phyloP scores from a whole-genome alignment of 2,113 vertebrate species.

The Blennius ocellaris region DNA sequence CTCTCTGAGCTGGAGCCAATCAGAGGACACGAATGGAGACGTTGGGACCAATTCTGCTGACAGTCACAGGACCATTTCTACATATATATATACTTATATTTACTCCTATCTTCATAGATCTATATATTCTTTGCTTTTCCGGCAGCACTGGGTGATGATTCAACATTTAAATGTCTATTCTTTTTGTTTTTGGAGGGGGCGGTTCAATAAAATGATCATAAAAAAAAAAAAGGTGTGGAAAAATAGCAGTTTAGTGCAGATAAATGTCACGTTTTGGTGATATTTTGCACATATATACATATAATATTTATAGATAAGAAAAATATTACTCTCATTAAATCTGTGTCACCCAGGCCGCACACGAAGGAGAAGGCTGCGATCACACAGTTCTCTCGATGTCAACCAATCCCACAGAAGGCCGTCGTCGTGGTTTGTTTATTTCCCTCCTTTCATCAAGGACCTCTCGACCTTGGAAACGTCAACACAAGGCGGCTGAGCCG shows the following conservation, averaged over 20 bases:
- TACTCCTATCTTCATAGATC: not conserved
- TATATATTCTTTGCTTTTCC: not conserved
- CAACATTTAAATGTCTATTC: not conserved
- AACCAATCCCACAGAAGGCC: slow-evolving; percentile 50
- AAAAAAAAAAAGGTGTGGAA: not conserved
- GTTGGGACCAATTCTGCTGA: slow-evolving; percentile 4
- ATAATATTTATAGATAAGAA: slow-evolving; percentile 22
- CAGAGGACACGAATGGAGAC: slow-evolving; percentile 9
- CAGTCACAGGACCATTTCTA: not conserved
- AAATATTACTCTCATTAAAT: slow-evolving; percentile 41
- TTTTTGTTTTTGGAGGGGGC: too few relatives aligned
- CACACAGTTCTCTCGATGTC: slow-evolving; percentile 6
- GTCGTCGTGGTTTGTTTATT: not conserved
- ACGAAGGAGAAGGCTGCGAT: slow-evolving; percentile 15
- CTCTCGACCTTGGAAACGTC: not conserved
- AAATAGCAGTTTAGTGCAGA: slow-evolving; percentile 7
- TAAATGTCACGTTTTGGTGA: not conserved
- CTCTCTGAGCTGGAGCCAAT: slow-evolving; percentile 24
- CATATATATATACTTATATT: not conserved
- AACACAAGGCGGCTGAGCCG: too few relatives aligned
- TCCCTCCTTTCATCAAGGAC: not conserved
- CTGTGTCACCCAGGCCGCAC: slow-evolving; percentile 14
- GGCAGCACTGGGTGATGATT: slow-evolving; percentile 13
- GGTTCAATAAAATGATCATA: not conserved
- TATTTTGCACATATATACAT: not conserved